phyloP scores from a whole-genome alignment of 2,113 vertebrate species.

The Clinocottus analis region DNA sequence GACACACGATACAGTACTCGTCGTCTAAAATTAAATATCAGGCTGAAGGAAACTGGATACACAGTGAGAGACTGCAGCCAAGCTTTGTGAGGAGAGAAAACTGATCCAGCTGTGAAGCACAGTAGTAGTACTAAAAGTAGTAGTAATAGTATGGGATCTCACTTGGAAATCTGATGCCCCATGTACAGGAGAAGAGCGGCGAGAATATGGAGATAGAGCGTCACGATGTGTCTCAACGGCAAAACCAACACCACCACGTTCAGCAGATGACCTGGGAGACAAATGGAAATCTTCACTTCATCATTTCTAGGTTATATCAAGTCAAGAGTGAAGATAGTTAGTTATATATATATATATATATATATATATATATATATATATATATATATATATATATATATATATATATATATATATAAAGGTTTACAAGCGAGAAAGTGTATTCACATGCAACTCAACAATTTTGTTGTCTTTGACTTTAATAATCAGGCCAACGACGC shows the following conservation, averaged over 20 bases:
- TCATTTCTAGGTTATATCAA: background rate
- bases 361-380: too few species aligned
- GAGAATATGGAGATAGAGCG: constrained; percentile 87
- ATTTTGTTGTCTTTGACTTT: background rate
- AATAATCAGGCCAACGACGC: background rate
- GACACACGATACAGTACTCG: background rate
- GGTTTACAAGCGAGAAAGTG: background rate
- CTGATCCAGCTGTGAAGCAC: background rate
- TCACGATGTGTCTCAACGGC: constrained; percentile 86
- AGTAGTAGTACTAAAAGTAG: background rate
- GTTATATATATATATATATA: too few species aligned
- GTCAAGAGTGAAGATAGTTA: background rate
- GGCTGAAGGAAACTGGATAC: constrained; percentile 9
- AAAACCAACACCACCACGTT: constrained; percentile 84
- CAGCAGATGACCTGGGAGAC: constrained; percentile 83
- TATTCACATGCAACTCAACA: background rate
- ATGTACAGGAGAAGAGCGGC: constrained; percentile 83
- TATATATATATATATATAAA: background rate
- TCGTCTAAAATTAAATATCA: constrained; percentile 12
- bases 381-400: too few species aligned
- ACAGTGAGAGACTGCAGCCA: background rate
- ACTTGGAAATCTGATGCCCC: constrained; percentile 88
- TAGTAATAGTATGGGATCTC: constrained; percentile 37
- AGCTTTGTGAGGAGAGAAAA: constrained; percentile 13
- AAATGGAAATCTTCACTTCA: background rate